Conservation (phyloP, 2,888 invertebrate species). For the Globia sparganii region DNA sequence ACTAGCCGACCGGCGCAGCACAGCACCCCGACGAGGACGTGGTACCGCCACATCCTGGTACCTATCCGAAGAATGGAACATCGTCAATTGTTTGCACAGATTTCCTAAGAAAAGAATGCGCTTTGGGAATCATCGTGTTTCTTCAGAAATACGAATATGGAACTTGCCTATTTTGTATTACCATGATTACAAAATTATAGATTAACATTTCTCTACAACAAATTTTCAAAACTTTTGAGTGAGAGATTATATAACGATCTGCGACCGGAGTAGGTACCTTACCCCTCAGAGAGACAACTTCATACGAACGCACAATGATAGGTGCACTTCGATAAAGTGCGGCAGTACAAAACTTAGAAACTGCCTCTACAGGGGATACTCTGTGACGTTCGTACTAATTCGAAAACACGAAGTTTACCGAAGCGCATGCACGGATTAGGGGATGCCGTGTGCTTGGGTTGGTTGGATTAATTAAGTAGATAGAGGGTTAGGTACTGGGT, state of each 20-base stretch:
- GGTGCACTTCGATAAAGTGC: not conserved
- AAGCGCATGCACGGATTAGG: too few species aligned
- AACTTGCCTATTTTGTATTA: not conserved
- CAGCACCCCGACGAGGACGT: constrained; percentile 66
- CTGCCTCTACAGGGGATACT: not conserved
- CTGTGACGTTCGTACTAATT: not conserved
- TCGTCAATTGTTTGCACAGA: not conserved
- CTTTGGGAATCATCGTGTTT: not conserved
- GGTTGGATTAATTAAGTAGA: too few species aligned
- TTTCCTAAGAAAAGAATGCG: not conserved
- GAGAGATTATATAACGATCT: too few species aligned
- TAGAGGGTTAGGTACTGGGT: too few species aligned
- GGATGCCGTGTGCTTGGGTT: too few species aligned
- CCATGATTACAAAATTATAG: not conserved
- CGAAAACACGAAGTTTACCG: not conserved
- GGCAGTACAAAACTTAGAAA: not conserved
- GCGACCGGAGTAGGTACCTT: not conserved
- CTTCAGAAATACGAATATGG: not conserved
- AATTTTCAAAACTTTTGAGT: too few species aligned
- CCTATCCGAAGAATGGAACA: constrained; percentile 7
- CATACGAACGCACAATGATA: too few species aligned
- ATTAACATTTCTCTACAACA: too few species aligned
- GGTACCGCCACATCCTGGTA: constrained; percentile 70
- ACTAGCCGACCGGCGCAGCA: constrained; percentile 62
- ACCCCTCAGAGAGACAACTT: not conserved